Evolutionary conservation across 92 coral and sea anemone genomes (phyloP), one percentile per base, ranked within the genome.

Genomic region (Zoanthus solanderi): DNA sequence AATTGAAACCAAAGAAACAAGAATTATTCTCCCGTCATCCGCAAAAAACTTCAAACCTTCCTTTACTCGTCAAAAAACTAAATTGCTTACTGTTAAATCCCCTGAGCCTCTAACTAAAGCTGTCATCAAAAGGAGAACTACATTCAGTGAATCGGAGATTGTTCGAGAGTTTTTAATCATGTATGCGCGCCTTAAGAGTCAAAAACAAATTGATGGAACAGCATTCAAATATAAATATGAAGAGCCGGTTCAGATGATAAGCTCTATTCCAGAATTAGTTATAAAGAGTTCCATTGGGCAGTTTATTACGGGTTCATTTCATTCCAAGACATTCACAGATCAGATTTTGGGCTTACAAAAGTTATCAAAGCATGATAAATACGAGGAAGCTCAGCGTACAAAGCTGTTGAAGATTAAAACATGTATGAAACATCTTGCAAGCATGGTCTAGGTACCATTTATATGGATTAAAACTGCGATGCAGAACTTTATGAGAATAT

Each of bases 221-320:
- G 60, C 79, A 6, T 85, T 87, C 18, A 58, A 23, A 14, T 46
- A 75, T 79, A 69, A 87, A 16, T 75, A 69, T 31, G 78, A 45
- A 65, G 69, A 73, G 8, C 88, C 91, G 5, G 93, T 85, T 9
- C 90, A 92, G 23, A 95, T 95, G 98, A 80, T 93, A 32, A 95
- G 98, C 34, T 78, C 90, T 8, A 90, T 95, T 17, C 98, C 98
- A 0, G 96, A 93, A 85, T 80, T 95, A 34, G 96, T 95, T 3
- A 91, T 95, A 30, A 95, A 95, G 63, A 95, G 98, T 72, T 96
- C 96, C 15, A 93, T 95, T 52, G 98, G 98, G 32, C 94, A 95
- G 74, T 95, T 95, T 56, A 63, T 95, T 2, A 91, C 93, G 15
- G 71, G 84, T 28, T 90, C 92, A n/a, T 93, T 95, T 82, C 96